Percentiles rank a stretch among this genome's conserved stretches.
Evolutionary conservation across 2,888 invertebrate species (phyloP).

Genomic region (Cantharis flavilabris): DNA sequence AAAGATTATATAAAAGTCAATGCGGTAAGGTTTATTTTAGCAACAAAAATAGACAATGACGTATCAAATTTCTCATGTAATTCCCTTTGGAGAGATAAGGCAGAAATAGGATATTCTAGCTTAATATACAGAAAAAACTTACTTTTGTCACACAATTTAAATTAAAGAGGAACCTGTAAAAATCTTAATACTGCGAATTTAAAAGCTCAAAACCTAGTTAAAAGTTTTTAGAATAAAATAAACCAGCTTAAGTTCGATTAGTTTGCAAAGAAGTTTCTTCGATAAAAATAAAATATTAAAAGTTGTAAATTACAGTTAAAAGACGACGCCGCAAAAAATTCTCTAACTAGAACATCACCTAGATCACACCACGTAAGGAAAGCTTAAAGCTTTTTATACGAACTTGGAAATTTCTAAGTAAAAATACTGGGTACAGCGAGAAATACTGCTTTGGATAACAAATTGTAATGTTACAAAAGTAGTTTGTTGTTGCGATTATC

Average conservation of each 20-base stretch:
- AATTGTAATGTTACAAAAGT: too few relatives aligned
- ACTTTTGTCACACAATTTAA: neutral
- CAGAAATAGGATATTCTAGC: neutral
- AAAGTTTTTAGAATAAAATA: neutral
- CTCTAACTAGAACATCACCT: neutral
- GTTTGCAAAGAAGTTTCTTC: neutral
- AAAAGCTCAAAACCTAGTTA: neutral
- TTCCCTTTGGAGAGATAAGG: constrained; percentile 3
- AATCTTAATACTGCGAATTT: neutral
- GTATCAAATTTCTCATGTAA: constrained; percentile 5
- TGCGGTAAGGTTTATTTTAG: neutral
- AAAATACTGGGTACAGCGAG: neutral
- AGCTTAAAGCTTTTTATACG: neutral
- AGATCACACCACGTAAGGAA: neutral
- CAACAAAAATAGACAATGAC: constrained; percentile 8
- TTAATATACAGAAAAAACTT: neutral
- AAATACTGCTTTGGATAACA: neutral
- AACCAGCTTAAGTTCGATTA: neutral
- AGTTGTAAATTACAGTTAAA: neutral
- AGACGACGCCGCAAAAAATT: neutral
- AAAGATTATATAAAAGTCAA: constrained; percentile 3
- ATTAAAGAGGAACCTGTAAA: neutral
- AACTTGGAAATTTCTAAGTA: neutral
- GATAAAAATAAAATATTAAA: neutral
- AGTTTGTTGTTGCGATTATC: too few relatives aligned